phyloP scores from a whole-genome alignment of 2,113 vertebrate species.

The Caloenas nicobarica region DNA sequence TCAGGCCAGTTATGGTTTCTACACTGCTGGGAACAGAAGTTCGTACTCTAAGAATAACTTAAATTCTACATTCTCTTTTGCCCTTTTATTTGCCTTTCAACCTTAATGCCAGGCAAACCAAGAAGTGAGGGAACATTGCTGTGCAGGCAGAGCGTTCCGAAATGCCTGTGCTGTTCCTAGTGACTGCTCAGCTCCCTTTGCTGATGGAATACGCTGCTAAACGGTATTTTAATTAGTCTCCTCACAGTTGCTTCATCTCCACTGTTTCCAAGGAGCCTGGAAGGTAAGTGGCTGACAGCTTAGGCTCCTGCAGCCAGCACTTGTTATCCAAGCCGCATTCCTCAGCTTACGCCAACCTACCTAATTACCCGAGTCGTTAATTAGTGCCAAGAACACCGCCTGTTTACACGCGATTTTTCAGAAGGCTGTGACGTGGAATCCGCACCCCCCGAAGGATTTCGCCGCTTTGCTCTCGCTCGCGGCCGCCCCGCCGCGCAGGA shows the following conservation, averaged over 20 bases:
- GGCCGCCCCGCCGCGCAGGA: too few relatives aligned
- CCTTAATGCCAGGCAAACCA: not conserved
- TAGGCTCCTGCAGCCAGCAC: not conserved
- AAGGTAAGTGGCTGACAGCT: not conserved
- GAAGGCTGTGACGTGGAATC: fast-evolving
- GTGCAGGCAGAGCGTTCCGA: not conserved
- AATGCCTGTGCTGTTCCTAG: not conserved
- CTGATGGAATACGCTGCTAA: fast-evolving
- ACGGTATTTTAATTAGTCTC: not conserved
- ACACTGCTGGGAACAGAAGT: not conserved
- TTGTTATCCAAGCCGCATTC: not conserved
- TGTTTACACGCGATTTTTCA: fast-evolving
- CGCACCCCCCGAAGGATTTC: fast-evolving
- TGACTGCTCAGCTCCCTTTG: fast-evolving
- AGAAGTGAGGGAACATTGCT: fast-evolving
- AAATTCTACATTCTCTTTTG: not conserved
- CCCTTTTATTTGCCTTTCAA: not conserved
- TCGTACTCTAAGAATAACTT: not conserved
- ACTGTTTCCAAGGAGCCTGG: not conserved
- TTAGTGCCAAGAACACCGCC: not conserved
- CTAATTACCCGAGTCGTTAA: not conserved
- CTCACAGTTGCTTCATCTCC: not conserved
- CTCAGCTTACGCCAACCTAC: not conserved
- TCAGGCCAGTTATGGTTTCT: not conserved
- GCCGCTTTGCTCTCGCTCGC: fast-evolving